phyloP scores from a whole-genome alignment of 2,113 vertebrate species.

The Rhinichthys klamathensis region DNA sequence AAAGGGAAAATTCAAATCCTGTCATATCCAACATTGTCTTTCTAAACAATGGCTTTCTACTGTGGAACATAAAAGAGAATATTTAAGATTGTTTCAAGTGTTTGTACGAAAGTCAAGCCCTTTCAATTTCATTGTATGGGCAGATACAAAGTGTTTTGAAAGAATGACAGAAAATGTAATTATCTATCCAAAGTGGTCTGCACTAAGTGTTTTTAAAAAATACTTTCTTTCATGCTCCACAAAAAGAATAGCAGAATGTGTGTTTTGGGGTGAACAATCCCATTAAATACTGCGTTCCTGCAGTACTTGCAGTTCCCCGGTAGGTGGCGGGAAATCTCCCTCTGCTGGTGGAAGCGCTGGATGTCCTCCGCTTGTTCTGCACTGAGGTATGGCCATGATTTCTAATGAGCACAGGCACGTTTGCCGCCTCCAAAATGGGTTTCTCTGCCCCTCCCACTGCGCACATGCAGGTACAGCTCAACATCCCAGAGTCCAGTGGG shows the following conservation, averaged over 20 bases:
- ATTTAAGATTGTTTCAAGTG: neutral
- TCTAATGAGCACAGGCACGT: constrained; percentile 73
- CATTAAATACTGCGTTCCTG: constrained; percentile 20
- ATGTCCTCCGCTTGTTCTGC: constrained; percentile 64
- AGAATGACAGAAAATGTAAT: no score
- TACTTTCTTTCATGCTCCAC: neutral
- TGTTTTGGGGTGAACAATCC: neutral
- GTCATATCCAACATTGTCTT: neutral
- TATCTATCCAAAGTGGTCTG: no score
- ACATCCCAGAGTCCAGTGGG: constrained; percentile 14
- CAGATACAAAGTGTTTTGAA: no score
- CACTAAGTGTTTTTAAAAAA: no score
- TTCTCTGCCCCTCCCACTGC: constrained; percentile 46
- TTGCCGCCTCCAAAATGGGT: constrained; percentile 60
- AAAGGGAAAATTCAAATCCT: neutral
- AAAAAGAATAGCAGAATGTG: neutral
- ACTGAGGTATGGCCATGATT: constrained; percentile 74
- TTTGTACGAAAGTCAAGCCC: no score
- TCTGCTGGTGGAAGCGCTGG: neutral
- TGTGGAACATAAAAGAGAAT: neutral
- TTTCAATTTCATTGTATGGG: neutral
- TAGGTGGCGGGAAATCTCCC: constrained; percentile 50
- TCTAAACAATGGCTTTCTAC: neutral
- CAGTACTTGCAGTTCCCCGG: constrained; percentile 25
- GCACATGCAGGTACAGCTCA: constrained; percentile 26